phyloP scores from a whole-genome alignment of 2,797 vertebrate species.

The Synanceia verrucosa region DNA sequence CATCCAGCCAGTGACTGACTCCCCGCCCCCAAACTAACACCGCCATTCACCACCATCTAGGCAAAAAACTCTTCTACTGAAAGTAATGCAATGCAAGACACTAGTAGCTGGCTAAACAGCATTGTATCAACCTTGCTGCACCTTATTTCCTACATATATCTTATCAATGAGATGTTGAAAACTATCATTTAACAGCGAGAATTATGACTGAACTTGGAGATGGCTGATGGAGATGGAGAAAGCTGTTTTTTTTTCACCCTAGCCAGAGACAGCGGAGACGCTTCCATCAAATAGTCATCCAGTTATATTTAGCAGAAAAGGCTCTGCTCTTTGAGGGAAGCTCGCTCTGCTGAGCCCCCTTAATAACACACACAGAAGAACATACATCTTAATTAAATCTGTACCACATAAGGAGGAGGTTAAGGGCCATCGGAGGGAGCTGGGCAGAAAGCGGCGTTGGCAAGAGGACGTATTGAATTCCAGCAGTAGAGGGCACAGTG shows the following conservation, averaged over 20 bases:
- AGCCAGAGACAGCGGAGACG: not conserved
- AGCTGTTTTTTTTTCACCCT: not conserved
- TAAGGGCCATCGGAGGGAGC: not conserved
- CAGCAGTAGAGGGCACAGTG: constrained; percentile 39
- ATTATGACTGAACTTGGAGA: no score
- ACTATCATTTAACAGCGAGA: no score
- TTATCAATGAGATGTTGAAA: not conserved
- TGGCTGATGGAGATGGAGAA: no score
- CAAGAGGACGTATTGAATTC: constrained; percentile 29
- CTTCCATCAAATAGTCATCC: not conserved
- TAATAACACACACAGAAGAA: not conserved
- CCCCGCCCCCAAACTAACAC: constrained; percentile 30
- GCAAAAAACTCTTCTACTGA: constrained; percentile 11
- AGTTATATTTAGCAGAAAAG: not conserved
- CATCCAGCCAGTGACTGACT: constrained; percentile 40
- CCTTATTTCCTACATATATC: not conserved
- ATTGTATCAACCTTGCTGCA: not conserved
- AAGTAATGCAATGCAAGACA: not conserved
- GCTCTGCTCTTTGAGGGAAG: not conserved
- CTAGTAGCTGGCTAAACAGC: not conserved
- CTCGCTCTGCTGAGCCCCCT: constrained; percentile 4
- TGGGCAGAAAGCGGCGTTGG: not conserved
- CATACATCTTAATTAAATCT: not conserved
- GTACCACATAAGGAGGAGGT: not conserved
- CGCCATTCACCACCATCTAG: constrained; percentile 7